Evolutionary conservation across 2,113 vertebrate species (phyloP).

Genomic region (Cebus imitator): DNA sequence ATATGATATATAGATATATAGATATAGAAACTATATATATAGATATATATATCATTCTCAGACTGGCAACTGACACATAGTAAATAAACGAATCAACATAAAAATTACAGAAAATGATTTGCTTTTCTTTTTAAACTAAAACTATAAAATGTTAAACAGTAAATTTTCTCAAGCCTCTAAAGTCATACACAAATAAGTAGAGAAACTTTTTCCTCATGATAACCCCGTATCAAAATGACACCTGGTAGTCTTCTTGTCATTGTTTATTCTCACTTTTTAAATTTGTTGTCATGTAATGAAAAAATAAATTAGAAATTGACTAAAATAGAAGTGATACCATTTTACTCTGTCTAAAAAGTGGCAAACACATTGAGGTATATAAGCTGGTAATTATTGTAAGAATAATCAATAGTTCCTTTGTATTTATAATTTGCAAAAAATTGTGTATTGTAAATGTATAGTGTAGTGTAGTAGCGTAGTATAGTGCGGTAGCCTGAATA

Average conservation of each 20-base stretch:
- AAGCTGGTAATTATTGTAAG: background rate
- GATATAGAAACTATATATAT: too few species aligned
- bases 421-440: background rate
- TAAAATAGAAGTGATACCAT: background rate
- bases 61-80: background rate
- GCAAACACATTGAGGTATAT: background rate
- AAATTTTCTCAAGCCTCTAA: constrained; percentile 35
- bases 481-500: background rate
- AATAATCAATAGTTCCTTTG: background rate
- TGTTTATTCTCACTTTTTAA: constrained; percentile 25
- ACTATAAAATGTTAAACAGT: background rate
- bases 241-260: constrained; percentile 29
- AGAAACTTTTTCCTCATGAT: background rate
- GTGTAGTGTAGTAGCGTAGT: background rate
- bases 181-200: constrained; percentile 20
- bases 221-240: background rate
- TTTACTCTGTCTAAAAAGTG: background rate
- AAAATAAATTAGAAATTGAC: background rate
- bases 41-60: background rate
- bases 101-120: background rate
- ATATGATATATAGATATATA: too few species aligned
- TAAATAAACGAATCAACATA: background rate
- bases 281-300: constrained; percentile 18
- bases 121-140: background rate
- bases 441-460: background rate